Evolutionary conservation across 2,113 vertebrate species (phyloP).

Genomic region (Ceratotherium simum): DNA sequence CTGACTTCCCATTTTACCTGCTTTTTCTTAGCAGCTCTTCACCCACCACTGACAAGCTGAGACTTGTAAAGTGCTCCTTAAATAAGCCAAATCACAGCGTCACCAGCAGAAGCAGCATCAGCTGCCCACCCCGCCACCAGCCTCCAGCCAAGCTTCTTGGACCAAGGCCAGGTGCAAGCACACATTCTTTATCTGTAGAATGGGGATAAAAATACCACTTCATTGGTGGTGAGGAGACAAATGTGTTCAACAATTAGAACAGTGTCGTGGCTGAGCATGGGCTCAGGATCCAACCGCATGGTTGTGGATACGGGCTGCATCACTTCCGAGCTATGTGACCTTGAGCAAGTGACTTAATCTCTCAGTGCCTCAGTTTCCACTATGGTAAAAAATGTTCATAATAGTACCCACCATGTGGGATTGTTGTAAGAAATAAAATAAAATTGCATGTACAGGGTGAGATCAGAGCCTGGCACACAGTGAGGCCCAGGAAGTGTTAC

Average conservation of each 20-base stretch:
- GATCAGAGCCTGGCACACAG: not conserved
- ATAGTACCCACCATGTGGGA: not conserved
- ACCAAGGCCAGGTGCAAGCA: not conserved
- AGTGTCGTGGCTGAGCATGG: not conserved
- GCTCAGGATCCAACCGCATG: not conserved
- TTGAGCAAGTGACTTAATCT: not conserved
- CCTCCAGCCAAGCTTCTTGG: not conserved
- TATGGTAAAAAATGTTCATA: not conserved
- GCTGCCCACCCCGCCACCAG: not conserved
- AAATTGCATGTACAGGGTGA: not conserved
- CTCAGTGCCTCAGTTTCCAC: not conserved
- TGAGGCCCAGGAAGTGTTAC: not conserved
- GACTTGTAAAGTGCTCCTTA: not conserved
- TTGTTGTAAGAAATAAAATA: not conserved
- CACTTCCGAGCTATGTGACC: not conserved
- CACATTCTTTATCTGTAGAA: not conserved
- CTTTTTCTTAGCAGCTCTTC: not conserved
- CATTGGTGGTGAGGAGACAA: not conserved
- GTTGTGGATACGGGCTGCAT: not conserved
- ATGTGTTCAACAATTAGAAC: constrained; percentile 8
- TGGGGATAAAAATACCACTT: constrained; percentile 37
- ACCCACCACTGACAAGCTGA: not conserved
- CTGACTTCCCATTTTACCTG: not conserved
- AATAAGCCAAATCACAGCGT: constrained; percentile 2
- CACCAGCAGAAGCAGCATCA: not conserved